These are phyloP conservation scores for Entomobrya multifasciata DNA, from an alignment of 2,888 invertebrate genomes.

Conservation along the genomic window DNA sequence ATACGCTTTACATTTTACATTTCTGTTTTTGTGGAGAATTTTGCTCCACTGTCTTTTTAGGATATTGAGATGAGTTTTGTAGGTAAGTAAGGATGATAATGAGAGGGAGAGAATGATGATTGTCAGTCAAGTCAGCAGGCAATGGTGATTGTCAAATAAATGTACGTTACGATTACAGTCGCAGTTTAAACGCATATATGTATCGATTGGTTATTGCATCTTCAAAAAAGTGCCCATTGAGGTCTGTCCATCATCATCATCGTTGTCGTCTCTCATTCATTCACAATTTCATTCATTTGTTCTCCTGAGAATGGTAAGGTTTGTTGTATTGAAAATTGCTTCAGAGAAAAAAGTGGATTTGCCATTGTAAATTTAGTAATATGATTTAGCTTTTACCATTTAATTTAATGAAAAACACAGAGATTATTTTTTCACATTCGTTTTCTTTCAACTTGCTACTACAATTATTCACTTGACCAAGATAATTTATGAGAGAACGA, in stretches of 20 bases:
- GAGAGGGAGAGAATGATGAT: slow-evolving; percentile 2
- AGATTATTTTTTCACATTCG: background rate
- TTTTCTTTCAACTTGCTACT: background rate
- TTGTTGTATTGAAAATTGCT: background rate
- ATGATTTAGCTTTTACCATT: background rate
- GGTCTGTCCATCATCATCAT: slow-evolving; percentile 14
- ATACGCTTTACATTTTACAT: slow-evolving; percentile 10
- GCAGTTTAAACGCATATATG: too few species aligned
- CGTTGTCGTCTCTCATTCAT: slow-evolving; percentile 29
- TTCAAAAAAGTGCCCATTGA: slow-evolving; percentile 31
- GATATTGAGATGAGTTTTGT: background rate
- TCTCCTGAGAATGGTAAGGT: background rate
- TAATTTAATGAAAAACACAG: slow-evolving; percentile 14
- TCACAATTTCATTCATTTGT: slow-evolving; percentile 43
- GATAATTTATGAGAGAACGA: background rate
- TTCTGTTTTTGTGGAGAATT: slow-evolving; percentile 61
- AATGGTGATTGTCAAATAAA: background rate
- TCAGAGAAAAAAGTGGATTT: background rate
- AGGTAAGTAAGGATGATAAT: background rate
- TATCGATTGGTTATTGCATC: too few species aligned
- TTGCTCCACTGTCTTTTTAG: slow-evolving; percentile 11
- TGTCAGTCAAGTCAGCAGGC: slow-evolving; percentile 38
- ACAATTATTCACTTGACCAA: slow-evolving; percentile 35
- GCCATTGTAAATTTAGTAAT: slow-evolving; percentile 13
- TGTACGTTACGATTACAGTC: background rate